Base-by-base conservation (phyloP, 2,888 invertebrate species). In the Mimas tiliae region DNA sequence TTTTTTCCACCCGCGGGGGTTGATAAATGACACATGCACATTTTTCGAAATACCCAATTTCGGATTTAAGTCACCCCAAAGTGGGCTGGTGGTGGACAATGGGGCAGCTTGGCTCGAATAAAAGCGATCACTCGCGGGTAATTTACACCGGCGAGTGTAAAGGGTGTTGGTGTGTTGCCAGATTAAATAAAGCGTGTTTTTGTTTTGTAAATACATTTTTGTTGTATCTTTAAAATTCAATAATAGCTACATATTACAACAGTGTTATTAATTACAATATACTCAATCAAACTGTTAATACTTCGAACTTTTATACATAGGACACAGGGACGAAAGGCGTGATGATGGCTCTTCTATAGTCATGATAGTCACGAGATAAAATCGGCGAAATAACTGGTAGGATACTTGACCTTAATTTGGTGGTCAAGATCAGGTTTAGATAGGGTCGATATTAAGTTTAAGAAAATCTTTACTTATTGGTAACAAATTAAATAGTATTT, bases 11-110 rank as follows among this genome's bases (percentile, higher is more conserved):
- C 81, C 82, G 81, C 80, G 88, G 89, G 93, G 91, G 91, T 89
- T 84, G 94, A 94, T 94, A 94, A 94, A 94, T 94, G 94, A 94
- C 94, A 94, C 94, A 94, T 94, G 94, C 93, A 93, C 93, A 93
- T 93, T 93, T 91, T 92, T 92, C 93, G 91, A 94, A 94, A 94
- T 94, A 94, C 94, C 94, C 94, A 94, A 94, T 94, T 94, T 94
- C 90, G 93, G 94, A 94, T 94, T 94, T 94, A 94, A 94, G 93
- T 94, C 93, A 90, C 93, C 94, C 94, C 91, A 94, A 94, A 94
- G 94, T 94, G 91, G 93, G 89, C 89, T 82, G 85, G 86, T 84
- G 87, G 83, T 75, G 91, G 91, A 90, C 91, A 91, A 91, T 88
- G 74, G 89, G 81, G 77, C 71, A 73, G 75, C 74, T 72, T 77